phyloP scores from a whole-genome alignment of 2,888 invertebrate genomes.

The Machimus rusticus region DNA sequence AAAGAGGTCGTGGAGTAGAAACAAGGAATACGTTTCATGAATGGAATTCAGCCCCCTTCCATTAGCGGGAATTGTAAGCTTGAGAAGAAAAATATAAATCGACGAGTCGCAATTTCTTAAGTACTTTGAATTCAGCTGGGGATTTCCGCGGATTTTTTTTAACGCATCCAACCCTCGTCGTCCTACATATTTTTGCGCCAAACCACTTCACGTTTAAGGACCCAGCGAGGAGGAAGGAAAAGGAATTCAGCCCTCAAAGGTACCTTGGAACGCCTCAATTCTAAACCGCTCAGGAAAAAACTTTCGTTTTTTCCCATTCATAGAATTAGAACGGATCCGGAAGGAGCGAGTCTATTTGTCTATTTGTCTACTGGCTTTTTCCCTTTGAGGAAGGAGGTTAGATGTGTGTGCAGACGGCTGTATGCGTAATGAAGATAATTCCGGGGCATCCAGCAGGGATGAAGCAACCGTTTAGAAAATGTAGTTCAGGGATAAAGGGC shows the following conservation, averaged over 20 bases:
- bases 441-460: not conserved
- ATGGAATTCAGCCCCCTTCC: not conserved
- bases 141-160: not conserved
- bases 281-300: not conserved
- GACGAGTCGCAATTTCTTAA: not conserved
- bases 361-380: not conserved
- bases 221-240: not conserved
- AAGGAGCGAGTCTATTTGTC: not conserved
- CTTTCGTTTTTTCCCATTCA: not conserved
- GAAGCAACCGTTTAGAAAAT: not conserved
- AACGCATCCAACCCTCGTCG: not conserved
- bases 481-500: conserved; percentile 13
- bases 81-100: not conserved
- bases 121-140: not conserved
- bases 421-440: conserved; percentile 22
- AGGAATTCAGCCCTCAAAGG: not conserved
- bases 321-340: not conserved
- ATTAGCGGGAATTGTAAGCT: not conserved
- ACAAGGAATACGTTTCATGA: not conserved
- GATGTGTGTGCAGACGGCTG: not conserved
- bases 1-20: not conserved
- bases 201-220: not conserved
- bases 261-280: not conserved
- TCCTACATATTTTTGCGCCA: not conserved
- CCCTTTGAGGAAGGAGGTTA: not conserved